phyloP scores from a whole-genome alignment of 2,888 invertebrate species.

The Phyllotreta striolata region DNA sequence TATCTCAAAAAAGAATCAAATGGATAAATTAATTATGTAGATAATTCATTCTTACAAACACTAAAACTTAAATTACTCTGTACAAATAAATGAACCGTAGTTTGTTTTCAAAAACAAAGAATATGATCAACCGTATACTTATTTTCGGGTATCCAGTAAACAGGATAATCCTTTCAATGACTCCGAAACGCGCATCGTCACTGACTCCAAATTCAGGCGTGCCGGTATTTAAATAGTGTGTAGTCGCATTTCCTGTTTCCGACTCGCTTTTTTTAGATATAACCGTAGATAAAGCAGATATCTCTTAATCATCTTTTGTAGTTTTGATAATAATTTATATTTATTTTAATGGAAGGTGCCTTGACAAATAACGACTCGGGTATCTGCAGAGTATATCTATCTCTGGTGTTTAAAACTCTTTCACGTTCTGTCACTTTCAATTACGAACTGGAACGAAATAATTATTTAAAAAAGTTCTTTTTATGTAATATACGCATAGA shows the following conservation, averaged over 20 bases:
- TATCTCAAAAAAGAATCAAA: no score
- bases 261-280: constrained; percentile 27
- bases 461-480: background rate
- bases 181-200: constrained; percentile 11
- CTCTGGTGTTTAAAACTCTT: constrained; percentile 47
- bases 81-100: no score
- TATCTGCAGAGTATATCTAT: constrained; percentile 48
- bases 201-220: constrained; percentile 9
- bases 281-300: constrained; percentile 25
- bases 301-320: constrained; percentile 35
- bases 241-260: constrained; percentile 30
- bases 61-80: no score
- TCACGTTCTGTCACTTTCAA: constrained; percentile 34
- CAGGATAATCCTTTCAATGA: constrained; percentile 14
- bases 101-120: background rate
- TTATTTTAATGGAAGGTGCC: constrained; percentile 40
- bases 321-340: constrained; percentile 38
- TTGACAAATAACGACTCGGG: constrained; percentile 52
- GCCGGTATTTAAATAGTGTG: constrained; percentile 28
- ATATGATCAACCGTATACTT: background rate
- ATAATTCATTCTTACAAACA: no score
- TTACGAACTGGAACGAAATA: background rate
- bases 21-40: no score
- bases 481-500: background rate
- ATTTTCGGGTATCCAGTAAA: constrained; percentile 7